Evolutionary conservation across 2,113 vertebrate species (phyloP).

Genomic region (Hemibagrus wyckioides): DNA sequence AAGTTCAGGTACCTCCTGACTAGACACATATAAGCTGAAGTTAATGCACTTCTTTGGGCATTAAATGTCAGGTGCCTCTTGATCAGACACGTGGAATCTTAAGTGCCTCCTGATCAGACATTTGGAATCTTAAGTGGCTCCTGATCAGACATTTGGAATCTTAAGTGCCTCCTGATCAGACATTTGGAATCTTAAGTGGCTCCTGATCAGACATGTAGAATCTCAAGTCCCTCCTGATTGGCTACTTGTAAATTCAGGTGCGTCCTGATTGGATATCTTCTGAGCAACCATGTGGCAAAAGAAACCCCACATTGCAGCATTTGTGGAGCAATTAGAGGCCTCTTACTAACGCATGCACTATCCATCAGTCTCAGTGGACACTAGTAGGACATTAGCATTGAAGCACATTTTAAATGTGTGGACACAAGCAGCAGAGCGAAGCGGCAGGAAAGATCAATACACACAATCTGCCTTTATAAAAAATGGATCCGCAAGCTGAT

Average conservation of each 20-base stretch:
- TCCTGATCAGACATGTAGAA: background rate
- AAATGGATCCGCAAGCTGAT: background rate
- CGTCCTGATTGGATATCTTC: background rate
- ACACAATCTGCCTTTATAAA: constrained; percentile 13
- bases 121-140: no score
- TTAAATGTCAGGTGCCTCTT: no score
- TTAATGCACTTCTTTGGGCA: background rate
- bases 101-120: background rate
- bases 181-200: no score
- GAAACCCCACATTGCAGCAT: background rate
- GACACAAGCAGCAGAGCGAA: constrained; percentile 30
- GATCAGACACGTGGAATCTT: background rate
- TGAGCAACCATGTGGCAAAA: background rate
- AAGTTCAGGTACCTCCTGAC: background rate
- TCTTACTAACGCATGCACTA: background rate
- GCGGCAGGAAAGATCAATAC: constrained; percentile 22
- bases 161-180: background rate
- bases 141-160: background rate
- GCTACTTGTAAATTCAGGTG: background rate
- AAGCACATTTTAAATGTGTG: constrained; percentile 13
- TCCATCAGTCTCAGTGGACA: background rate
- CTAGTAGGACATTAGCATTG: constrained; percentile 13
- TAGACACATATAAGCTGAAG: background rate
- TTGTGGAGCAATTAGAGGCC: constrained; percentile 2
- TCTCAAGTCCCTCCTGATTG: background rate